phyloP scores from a whole-genome alignment of 2,888 invertebrate genomes.

The Junonia oenone region DNA sequence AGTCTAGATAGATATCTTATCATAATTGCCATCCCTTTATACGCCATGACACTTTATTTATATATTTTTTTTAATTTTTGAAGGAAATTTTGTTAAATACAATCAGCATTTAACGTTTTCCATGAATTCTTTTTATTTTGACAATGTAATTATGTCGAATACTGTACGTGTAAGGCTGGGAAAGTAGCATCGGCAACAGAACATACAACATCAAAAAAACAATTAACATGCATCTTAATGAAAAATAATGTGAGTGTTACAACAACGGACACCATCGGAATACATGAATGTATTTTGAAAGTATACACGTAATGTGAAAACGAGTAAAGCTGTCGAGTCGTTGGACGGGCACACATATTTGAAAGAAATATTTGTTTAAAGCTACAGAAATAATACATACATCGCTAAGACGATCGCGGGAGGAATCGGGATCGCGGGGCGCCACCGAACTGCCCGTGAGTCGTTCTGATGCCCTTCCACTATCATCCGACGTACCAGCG shows the following conservation, averaged over 20 bases:
- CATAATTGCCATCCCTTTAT: conserved; percentile 9
- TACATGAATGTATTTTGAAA: conserved; percentile 6
- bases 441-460: conserved; percentile 87
- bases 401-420: conserved; percentile 91
- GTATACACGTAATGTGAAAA: conserved; percentile 17
- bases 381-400: conserved; percentile 77
- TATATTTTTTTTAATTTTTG: neutral
- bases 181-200: conserved; percentile 16
- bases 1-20: conserved; percentile 23
- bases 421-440: conserved; percentile 88
- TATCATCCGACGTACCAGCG: conserved; percentile 91
- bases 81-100: neutral
- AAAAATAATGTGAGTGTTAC: conserved; percentile 10
- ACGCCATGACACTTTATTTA: neutral
- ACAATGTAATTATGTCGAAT: neutral
- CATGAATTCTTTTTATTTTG: neutral
- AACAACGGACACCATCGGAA: conserved; percentile 3
- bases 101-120: neutral
- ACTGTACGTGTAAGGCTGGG: neutral
- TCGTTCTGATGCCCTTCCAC: conserved; percentile 89
- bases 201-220: conserved; percentile 23
- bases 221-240: conserved; percentile 21
- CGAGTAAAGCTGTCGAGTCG: conserved; percentile 17
- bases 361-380: conserved; percentile 21
- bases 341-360: conserved; percentile 7